Evolutionary conservation across 1,140 invertebrate species (phyloP), one percentile per base, ranked within the genome.

Genomic region (Kradibia gibbosae): DNA sequence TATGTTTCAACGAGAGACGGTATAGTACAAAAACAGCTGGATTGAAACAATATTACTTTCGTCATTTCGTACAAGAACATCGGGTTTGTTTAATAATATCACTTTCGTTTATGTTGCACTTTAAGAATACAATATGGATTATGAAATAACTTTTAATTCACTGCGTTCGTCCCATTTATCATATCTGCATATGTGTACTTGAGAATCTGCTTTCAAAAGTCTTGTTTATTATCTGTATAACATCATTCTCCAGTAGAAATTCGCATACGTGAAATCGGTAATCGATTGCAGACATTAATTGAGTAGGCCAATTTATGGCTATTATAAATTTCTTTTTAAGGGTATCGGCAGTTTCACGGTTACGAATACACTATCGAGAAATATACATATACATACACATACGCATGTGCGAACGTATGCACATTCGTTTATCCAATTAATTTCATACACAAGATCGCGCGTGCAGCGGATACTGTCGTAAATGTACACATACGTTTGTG

Each of bases 21-120:
- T 82, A 79, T 83, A 81, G 71, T 83, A 83, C 80, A 81, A 83
- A 81, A 82, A 83, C 62, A 79, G 70, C 71, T 83, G 67, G 65
- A 81, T n/a, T 42, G 55, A 73, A 82, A 82, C 67, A 78, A 76
- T 71, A 50, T 62, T 36, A 17, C 70, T 57, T 53, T 31, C 28
- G 34, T 48, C n/a, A 36, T 62, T 72, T 79, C 67, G 34, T 57
- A 81, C 31, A 84, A 71, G 83, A 62, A 80, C 74, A 77, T 57
- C 25, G n/a, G 53, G 25, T 77, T 60, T 65, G 62, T 82, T 55
- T 80, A n/a, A 75, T 73, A 25, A 72, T 83, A 75, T 79, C 75
- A 82, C 81, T 83, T 78, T 83, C 62, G 20, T 74, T 81, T 39
- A 70, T 36, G 25, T 45, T 53, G 55, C 31, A 62, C n/a, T 79